Percentiles rank a stretch among this genome's conserved stretches.
phyloP scores from a whole-genome alignment of 2,113 vertebrate genomes.

The Poeciliopsis prolifica region DNA sequence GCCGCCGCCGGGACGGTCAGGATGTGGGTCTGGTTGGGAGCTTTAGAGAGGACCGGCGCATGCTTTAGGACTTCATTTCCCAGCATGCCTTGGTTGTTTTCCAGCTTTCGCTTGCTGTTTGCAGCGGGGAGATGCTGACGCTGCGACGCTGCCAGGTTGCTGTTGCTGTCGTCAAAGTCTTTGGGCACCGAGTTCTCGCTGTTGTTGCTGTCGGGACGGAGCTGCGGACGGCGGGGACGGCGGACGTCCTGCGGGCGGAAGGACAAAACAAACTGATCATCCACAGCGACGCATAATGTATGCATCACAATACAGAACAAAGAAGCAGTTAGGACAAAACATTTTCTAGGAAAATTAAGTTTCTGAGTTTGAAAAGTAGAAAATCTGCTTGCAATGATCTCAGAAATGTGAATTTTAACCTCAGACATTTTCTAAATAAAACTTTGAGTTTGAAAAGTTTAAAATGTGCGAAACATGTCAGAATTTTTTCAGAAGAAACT shows the following conservation, averaged over 20 bases:
- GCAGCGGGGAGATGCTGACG: conserved; percentile 68
- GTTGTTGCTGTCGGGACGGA: conserved; percentile 90
- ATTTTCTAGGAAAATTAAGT: no score
- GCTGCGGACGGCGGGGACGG: conserved; percentile 83
- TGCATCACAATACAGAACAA: no score
- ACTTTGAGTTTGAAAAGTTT: no score
- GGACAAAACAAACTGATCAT: not conserved
- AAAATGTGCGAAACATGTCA: no score
- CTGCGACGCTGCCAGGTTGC: conserved; percentile 87
- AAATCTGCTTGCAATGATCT: no score
- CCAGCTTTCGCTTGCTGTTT: conserved; percentile 77
- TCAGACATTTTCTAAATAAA: no score
- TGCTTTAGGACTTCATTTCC: conserved; percentile 78
- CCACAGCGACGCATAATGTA: no score
- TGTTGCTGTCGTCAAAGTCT: conserved; percentile 92
- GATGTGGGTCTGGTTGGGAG: conserved; percentile 39
- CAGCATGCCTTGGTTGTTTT: conserved; percentile 65
- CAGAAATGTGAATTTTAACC: no score
- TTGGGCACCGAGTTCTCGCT: conserved; percentile 93
- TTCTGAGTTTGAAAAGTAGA: no score
- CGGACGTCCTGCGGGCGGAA: conserved; percentile 79
- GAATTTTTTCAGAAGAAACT: no score
- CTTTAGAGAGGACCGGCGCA: conserved; percentile 7
- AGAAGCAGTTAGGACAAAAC: no score
- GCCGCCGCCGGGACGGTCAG: conserved; percentile 22